Percentiles rank a stretch among this genome's conserved stretches.
Evolutionary conservation across 2,888 invertebrate genomes (phyloP).

Genomic region (Lycocerus yunnanus): DNA sequence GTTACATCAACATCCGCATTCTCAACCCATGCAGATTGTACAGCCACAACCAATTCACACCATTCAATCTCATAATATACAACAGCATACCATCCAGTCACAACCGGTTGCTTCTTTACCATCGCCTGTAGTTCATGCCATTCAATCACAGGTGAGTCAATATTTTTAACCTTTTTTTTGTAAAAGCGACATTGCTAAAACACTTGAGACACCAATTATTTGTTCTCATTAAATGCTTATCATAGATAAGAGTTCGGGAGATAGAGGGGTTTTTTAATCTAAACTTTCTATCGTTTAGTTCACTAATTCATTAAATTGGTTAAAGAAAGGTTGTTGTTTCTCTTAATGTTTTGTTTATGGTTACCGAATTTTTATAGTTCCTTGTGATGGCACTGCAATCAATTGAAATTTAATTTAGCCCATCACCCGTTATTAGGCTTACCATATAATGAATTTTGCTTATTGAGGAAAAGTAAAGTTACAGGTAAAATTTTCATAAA

Average conservation of each 20-base stretch:
- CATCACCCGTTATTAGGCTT: no score
- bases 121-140: slow-evolving; percentile 28
- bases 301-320: neutral
- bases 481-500: no score
- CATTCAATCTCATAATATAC: slow-evolving; percentile 31
- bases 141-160: slow-evolving; percentile 21
- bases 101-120: slow-evolving; percentile 31
- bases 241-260: neutral
- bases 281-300: neutral
- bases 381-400: no score
- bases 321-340: no score
- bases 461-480: no score
- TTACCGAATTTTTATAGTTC: no score
- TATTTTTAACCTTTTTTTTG: neutral
- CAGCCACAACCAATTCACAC: slow-evolving; percentile 51
- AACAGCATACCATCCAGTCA: slow-evolving; percentile 35
- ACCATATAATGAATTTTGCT: no score
- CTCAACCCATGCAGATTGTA: slow-evolving; percentile 53
- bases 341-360: no score
- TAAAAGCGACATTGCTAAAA: neutral
- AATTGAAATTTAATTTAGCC: no score
- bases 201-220: neutral
- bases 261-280: neutral
- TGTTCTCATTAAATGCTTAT: neutral
- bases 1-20: slow-evolving; percentile 44